phyloP scores from a whole-genome alignment of 2,113 vertebrate species.

The Epinephelus cyanopodus region DNA sequence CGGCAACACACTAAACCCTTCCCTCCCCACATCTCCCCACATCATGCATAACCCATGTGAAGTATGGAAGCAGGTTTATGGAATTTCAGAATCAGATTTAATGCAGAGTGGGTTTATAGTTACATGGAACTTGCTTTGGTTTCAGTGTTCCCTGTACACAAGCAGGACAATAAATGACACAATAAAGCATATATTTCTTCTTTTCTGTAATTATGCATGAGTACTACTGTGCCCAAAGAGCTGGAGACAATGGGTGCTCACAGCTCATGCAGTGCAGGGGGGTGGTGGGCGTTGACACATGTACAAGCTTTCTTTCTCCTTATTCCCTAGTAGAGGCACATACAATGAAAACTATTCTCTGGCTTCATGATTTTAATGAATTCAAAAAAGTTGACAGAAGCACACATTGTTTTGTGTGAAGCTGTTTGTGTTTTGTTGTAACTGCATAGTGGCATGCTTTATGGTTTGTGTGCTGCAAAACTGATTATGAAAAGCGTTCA shows the following conservation, averaged over 20 bases:
- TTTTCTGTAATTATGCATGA: constrained; percentile 16
- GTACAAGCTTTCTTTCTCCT: constrained; percentile 46
- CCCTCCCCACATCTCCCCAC: background rate
- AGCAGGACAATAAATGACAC: background rate
- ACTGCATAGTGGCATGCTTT: background rate
- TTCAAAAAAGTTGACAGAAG: constrained; percentile 23
- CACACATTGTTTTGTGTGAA: constrained; percentile 20
- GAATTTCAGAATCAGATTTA: too few relatives aligned
- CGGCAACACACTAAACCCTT: background rate
- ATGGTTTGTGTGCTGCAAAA: background rate
- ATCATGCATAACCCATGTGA: background rate
- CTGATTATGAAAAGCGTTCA: background rate
- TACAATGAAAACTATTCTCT: constrained; percentile 54
- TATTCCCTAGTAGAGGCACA: constrained; percentile 19
- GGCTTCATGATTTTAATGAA: constrained; percentile 31
- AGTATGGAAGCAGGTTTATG: background rate
- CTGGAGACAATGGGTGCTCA: constrained; percentile 46
- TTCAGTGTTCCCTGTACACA: background rate
- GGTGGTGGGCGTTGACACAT: constrained; percentile 27
- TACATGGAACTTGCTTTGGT: too few relatives aligned
- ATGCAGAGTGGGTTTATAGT: too few relatives aligned
- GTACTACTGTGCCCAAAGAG: background rate
- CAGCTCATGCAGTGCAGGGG: constrained; percentile 22
- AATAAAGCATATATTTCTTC: background rate
- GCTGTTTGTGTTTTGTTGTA: background rate